phyloP scores from a whole-genome alignment of 1,140 invertebrate species.

The Zaprionus ornatus region DNA sequence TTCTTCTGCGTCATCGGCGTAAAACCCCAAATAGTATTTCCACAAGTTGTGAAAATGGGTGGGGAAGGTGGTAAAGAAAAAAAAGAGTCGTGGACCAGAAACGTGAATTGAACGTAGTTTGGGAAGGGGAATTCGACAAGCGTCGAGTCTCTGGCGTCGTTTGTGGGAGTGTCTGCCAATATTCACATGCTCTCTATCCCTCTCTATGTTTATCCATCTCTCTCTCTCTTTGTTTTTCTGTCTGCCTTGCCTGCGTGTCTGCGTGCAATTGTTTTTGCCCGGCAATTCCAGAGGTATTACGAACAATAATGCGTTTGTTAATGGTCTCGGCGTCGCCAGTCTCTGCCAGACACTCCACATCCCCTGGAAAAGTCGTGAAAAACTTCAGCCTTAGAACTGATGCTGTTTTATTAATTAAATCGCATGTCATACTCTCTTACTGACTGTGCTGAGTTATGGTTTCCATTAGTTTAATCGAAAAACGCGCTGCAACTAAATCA shows the following conservation, averaged over 20 bases:
- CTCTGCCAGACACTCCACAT: conserved; percentile 37
- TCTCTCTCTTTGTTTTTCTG: no score
- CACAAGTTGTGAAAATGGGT: conserved; percentile 28
- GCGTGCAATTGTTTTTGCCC: conserved; percentile 34
- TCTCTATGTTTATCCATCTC: conserved; percentile 38
- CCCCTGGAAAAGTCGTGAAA: neutral
- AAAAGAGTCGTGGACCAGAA: neutral
- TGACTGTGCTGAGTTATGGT: conserved; percentile 52
- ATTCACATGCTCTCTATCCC: conserved; percentile 20
- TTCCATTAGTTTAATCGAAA: conserved; percentile 73
- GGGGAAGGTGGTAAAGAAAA: neutral
- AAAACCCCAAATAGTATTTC: conserved; percentile 53
- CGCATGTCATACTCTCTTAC: conserved; percentile 10
- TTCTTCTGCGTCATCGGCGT: conserved; percentile 22
- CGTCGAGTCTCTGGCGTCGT: conserved; percentile 19
- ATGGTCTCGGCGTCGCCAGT: conserved; percentile 57
- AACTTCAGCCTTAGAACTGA: conserved; percentile 35
- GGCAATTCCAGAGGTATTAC: conserved; percentile 47
- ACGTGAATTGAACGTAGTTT: conserved; percentile 27
- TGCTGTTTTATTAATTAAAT: conserved; percentile 66
- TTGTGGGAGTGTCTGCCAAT: conserved; percentile 45
- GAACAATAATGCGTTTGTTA: conserved; percentile 73
- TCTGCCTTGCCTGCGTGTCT: conserved; percentile 28
- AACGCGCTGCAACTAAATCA: conserved; percentile 42
- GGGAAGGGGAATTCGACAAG: conserved; percentile 17